Evolutionary conservation across 2,113 vertebrate genomes (phyloP), one percentile per base, ranked within the genome.

Genomic region (Calcarius ornatus): DNA sequence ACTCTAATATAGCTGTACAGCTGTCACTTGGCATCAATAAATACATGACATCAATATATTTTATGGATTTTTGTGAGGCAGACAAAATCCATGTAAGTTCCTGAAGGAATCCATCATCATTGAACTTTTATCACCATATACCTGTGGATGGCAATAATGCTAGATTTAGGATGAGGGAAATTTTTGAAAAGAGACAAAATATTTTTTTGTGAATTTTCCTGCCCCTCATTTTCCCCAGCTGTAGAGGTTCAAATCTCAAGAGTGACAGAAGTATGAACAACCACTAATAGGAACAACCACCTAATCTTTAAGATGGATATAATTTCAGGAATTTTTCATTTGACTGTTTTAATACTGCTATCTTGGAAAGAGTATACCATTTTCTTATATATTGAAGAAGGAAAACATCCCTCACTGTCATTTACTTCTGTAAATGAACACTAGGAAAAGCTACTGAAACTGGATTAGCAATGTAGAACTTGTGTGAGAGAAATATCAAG

Each of bases 71-170:
- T 53, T 42, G n/a, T 2, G 2, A 60, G 24, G n/a, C 17, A 64
- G 61, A 84, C 8, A 38, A 54, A 63, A 94, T 35, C 25, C 73
- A 68, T 71, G 12, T 88, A 84, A 38, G 43, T 69, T 70, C 31
- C 81, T 96, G 78, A 82, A 92, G 81, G 88, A 92, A 80, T 76
- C 48, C 23, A 78, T 25, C 33, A 86, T 92, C 91, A 80, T 78
- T 1, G 13, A 86, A 91, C 43, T 73, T 76, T 79, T 86, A 70
- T 83, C 47, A 78, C 5, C 21, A 7, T 30, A 17, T 15, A 53
- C 19, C 24, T 53, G 15, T 66, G 47, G 24, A 65, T 35, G 13
- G 17, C 30, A 86, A 54, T 48, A 40, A 80, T 13, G 12, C 14
- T 72, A 40, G 19, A 50, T 57, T 69, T 75, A 90, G 45, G 19